Evolutionary conservation across 2,797 vertebrate species (phyloP).

Genomic region (Pipistrellus kuhlii): DNA sequence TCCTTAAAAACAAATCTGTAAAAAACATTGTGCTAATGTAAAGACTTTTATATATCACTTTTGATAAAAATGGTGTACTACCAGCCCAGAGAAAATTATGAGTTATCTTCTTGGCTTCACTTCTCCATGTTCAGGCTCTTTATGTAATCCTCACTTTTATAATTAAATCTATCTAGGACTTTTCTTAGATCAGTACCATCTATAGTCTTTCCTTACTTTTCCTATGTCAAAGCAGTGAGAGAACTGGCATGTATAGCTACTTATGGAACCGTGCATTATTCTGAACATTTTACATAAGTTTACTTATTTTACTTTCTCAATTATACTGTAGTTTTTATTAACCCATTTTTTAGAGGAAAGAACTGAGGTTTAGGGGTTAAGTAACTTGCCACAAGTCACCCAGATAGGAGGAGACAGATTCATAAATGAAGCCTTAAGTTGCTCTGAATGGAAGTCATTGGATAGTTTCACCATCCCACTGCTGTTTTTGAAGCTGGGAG

Average conservation of each 20-base stretch:
- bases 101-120: background rate
- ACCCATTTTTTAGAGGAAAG: background rate
- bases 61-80: background rate
- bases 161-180: background rate
- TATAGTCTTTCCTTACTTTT: background rate
- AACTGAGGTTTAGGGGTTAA: background rate
- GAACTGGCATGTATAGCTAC: background rate
- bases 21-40: background rate
- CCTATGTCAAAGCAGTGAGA: background rate
- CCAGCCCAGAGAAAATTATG: background rate
- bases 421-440: background rate
- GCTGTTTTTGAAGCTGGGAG: background rate
- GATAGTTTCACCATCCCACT: background rate
- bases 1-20: background rate
- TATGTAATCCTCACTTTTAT: background rate
- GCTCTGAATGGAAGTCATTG: background rate
- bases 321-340: background rate
- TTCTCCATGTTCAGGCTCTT: background rate
- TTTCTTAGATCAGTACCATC: fast-evolving
- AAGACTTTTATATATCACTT: background rate
- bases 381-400: background rate
- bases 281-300: background rate
- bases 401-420: background rate
- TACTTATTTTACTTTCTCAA: constrained; percentile 34
- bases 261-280: background rate